Base-by-base conservation (phyloP, 2,888 invertebrate genomes). In the Scaptomyza tumidula region DNA sequence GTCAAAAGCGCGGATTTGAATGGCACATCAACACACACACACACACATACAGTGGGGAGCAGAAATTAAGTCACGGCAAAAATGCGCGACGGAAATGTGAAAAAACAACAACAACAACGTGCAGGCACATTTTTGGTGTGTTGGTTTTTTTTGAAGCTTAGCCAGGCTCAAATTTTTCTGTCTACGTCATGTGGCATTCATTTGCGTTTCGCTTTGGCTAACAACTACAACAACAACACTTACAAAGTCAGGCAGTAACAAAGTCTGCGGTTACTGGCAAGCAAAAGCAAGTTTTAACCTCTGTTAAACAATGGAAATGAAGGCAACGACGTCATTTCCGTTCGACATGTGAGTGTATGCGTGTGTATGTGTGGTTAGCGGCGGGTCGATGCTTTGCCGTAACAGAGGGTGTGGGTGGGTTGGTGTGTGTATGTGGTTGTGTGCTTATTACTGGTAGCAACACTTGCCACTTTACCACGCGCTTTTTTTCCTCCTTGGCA, bases 101-200 rank as follows among this genome's bases (percentile, higher is more conserved):
- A 62, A 55, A 64, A 70, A 62, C 65, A 66, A 46, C 45, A 56
- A 66, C 67, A 75, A 80, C 71, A 84, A 80, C 84, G 86, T 72
- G 68, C 71, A 68, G 46, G 55, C 57, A 76, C 71, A 71, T 73
- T 79, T 74, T 78, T 61, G 52, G 77, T 75, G 58, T 63, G 68
- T 63, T 64, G 60, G 56, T 41, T 56, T 56, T 62, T 61, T 72
- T 65, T 53, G 35, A 64, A 72, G 75, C 77, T 65, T 68, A 75
- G 68, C 68, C 64, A 75, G 50, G 77, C 78, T 78, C 46, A 65
- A 71, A 75, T 75, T 60, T 78, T 78, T 78, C 52, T 78, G 78
- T 86, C 83, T 86, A 71, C 83, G 82, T 86, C 83, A 84, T 79
- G 85, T 71, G 69, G 82, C 75, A 83, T 83, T 82, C 86, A 82